Percentiles rank a stretch among this genome's conserved stretches.
Evolutionary conservation across 1,140 invertebrate genomes (phyloP).

Genomic region (Leptinotarsa defecta): DNA sequence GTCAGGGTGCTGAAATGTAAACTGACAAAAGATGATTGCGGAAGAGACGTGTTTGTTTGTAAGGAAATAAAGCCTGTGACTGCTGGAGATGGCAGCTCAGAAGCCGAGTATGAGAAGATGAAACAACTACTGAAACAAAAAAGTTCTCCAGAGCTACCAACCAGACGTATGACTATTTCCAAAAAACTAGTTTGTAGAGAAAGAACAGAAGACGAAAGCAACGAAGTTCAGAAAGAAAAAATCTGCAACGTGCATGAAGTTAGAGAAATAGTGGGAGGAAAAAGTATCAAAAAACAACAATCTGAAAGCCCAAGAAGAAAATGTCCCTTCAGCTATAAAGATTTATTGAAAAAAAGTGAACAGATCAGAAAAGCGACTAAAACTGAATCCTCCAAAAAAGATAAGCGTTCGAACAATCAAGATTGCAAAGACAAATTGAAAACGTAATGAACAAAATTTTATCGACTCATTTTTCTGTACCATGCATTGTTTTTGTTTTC

Average conservation of each 20-base stretch:
- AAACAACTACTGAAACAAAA: neutral
- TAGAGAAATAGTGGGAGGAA: neutral
- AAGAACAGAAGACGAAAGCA: neutral
- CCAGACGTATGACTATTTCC: neutral
- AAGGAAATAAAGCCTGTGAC: slow-evolving; percentile 4
- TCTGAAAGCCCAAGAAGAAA: neutral
- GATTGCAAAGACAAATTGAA: neutral
- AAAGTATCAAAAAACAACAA: neutral
- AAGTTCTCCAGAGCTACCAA: neutral
- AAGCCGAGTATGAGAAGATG: neutral
- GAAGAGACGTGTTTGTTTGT: slow-evolving; percentile 17
- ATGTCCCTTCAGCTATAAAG: neutral
- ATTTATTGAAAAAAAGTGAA: slow-evolving; percentile 10
- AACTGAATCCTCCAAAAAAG: neutral
- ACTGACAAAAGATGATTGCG: neutral
- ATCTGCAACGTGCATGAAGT: slow-evolving; percentile 12
- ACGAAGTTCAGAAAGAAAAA: neutral
- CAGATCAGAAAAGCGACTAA: neutral
- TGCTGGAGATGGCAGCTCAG: neutral
- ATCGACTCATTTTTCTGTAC: neutral
- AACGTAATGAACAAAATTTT: neutral
- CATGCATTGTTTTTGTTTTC: neutral
- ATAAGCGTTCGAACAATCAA: neutral
- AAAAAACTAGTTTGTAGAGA: neutral
- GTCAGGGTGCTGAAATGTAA: slow-evolving; percentile 22